A percentile compares a stretch with the other conserved stretches of the same genome.
These are phyloP conservation scores for Tursiops truncatus DNA, from an alignment of 2,113 vertebrate genomes.

Conservation along the genomic window DNA sequence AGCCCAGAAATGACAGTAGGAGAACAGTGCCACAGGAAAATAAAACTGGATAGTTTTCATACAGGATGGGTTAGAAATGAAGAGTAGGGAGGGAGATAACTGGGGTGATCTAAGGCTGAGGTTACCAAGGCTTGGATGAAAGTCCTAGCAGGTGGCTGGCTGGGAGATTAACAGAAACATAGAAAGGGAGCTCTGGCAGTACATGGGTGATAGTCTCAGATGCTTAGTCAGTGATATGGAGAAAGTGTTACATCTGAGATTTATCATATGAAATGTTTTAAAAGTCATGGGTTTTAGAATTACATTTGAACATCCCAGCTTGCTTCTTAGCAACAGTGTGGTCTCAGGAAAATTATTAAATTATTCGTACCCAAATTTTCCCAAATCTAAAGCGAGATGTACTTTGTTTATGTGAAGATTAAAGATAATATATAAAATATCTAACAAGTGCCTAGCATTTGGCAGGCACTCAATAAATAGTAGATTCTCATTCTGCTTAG, in stretches of 20 bases:
- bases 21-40: neutral
- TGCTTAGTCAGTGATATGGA: neutral
- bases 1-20: neutral
- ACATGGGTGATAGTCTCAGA: neutral
- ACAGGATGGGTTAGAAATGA: neutral
- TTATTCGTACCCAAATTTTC: neutral
- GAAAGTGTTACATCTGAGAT: neutral
- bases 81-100: neutral
- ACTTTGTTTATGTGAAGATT: neutral
- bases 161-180: neutral
- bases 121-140: neutral
- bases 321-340: neutral
- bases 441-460: neutral
- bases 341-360: neutral
- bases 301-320: neutral
- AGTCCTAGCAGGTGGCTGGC: accelerated
- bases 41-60: neutral
- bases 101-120: neutral
- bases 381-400: neutral
- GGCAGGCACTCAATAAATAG: neutral
- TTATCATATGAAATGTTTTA: neutral
- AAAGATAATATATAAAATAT: neutral
- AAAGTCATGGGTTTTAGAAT: neutral
- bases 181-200: neutral
- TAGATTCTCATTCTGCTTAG: neutral